Base-by-base conservation (phyloP, 2,797 vertebrate species). In the Gila robusta region DNA sequence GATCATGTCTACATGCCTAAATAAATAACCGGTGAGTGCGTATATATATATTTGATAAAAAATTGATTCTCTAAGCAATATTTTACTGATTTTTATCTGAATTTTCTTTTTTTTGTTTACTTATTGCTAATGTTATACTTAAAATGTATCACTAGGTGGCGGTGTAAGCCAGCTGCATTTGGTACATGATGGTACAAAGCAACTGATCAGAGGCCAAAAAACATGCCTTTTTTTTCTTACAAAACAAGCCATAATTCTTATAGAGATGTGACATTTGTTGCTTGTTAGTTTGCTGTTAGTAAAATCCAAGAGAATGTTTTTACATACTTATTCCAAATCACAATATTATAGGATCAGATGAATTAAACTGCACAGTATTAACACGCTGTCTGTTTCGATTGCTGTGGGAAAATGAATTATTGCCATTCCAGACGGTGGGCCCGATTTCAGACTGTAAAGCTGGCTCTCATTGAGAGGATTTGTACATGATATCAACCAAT, bases 131-230 rank as follows among this genome's bases (percentile, higher is more conserved):
- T 56, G 52, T 44, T 3, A 3, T n/a, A n/a, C 52, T 0, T 4
- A 4, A 49, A 11, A 26, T 69, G 10, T 32, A 32, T 90, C 95
- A 92, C 90, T 90, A 94, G 95, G 92, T 91, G 94, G 93, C 91
- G 91, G 90, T 91, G 79, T 79, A 89, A 39, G 87, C 81, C 90
- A 72, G 49, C 35, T 74, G n/a, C 28, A 62, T 73, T 62, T 69
- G 37, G 6, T 39, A 39, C 37, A 39, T 35, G 1, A 4, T 37
- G 32, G 17, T 56, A 37, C 23, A 47, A 16, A 5, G 10, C 0
- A 9, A 79, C 28, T 23, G 10, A 80, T 80, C 71, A 79, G 86
- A 70, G 78, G 71, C 82, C 81, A 73, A 26, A 41, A 28, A 66
- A 78, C 32, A 26, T 62, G 4, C 79, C 76, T 88, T 84, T 89